Percentiles rank a stretch among this genome's conserved stretches.
Conservation (phyloP, 2,113 vertebrate species). For the Thinocorus orbignyianus region DNA sequence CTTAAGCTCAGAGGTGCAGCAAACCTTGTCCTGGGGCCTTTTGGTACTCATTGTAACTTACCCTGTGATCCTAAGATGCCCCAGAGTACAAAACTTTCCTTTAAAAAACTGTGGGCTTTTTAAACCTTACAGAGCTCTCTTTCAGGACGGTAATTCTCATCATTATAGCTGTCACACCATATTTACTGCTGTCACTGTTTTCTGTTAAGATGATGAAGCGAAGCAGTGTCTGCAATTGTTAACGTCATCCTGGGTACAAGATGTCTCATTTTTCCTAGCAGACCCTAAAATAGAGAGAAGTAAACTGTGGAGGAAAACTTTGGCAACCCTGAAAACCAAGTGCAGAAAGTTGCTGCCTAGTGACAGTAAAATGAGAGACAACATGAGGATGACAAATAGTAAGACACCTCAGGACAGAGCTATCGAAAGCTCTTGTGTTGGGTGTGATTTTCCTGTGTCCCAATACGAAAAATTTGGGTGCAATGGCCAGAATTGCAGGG, state of each 20-base stretch:
- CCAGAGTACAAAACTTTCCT: not conserved
- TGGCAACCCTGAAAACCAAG: not conserved
- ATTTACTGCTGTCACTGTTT: conserved; percentile 32
- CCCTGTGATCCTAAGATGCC: not conserved
- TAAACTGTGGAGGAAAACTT: not conserved
- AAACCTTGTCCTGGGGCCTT: not conserved
- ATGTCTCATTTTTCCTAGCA: not conserved
- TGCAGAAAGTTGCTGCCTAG: not conserved
- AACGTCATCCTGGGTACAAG: not conserved
- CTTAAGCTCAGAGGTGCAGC: not conserved
- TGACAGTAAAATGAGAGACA: not conserved
- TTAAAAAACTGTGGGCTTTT: not conserved
- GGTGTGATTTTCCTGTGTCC: not conserved
- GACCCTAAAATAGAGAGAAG: not conserved
- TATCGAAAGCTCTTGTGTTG: not conserved
- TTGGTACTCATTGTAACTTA: not conserved
- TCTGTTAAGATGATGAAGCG: conserved; percentile 6
- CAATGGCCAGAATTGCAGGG: not conserved
- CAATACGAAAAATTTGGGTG: not conserved
- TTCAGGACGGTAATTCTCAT: not conserved
- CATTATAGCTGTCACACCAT: not conserved
- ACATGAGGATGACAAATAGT: not conserved
- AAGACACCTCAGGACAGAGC: not conserved
- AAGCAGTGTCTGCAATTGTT: not conserved
- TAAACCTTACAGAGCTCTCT: not conserved